phyloP scores from a whole-genome alignment of 2,888 invertebrate species.

The Drosophila neonasuta region DNA sequence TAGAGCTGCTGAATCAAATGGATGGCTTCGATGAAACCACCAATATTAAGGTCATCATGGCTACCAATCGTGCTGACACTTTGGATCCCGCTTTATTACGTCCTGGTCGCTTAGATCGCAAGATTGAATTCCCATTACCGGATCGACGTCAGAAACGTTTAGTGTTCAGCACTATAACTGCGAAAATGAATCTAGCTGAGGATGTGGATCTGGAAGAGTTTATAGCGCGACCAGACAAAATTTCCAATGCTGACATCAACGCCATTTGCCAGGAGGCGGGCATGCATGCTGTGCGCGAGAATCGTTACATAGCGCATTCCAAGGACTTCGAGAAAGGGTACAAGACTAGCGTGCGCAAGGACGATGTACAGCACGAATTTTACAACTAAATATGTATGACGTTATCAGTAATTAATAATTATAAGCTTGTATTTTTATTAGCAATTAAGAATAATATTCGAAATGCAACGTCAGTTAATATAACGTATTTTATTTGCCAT shows the following conservation, averaged over 20 bases:
- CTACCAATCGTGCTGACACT: constrained; percentile 98
- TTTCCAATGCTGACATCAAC: constrained; percentile 99
- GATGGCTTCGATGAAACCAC: constrained; percentile 99
- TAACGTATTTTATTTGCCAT: constrained; percentile 8
- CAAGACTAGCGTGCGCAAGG: constrained; percentile 99
- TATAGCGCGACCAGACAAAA: constrained; percentile 98
- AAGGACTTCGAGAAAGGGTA: constrained; percentile 99
- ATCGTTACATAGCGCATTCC: constrained; percentile 97
- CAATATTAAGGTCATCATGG: constrained; percentile 99
- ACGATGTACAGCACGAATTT: constrained; percentile 97
- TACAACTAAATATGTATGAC: constrained; percentile 89
- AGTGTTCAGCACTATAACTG: constrained; percentile 98
- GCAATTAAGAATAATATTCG: no score
- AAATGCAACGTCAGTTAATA: not conserved
- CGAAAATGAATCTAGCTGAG: constrained; percentile 98
- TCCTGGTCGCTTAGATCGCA: constrained; percentile 95
- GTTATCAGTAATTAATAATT: not conserved
- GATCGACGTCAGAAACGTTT: constrained; percentile 94
- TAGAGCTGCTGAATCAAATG: constrained; percentile 99
- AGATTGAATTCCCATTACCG: constrained; percentile 99
- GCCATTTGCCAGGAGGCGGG: constrained; percentile 99
- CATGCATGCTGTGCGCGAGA: constrained; percentile 99
- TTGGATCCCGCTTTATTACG: constrained; percentile 91
- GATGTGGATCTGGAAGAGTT: constrained; percentile 99
- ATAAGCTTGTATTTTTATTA: no score